A percentile compares a stretch with the other conserved stretches of the same genome.
These are phyloP conservation scores for Drosophila anceps DNA, from an alignment of 2,888 invertebrate genomes.

Conservation along the genomic window DNA sequence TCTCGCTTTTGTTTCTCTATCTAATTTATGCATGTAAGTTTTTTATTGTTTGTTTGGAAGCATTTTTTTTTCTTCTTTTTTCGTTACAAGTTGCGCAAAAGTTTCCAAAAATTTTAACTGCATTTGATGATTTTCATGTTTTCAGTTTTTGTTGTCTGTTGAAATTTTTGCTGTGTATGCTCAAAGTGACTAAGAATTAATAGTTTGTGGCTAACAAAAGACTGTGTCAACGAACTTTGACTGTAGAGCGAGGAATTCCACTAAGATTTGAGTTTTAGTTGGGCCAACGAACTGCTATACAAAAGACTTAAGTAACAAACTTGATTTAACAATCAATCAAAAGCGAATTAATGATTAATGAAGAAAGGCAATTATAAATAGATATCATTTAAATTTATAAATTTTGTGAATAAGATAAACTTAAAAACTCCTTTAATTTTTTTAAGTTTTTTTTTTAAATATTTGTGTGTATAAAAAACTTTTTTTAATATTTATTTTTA, in stretches of 20 bases:
- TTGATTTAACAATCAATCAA: constrained; percentile 22
- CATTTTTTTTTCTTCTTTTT: constrained; percentile 1
- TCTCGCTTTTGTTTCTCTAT: constrained; percentile 12
- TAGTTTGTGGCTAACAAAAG: neutral
- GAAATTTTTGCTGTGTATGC: neutral
- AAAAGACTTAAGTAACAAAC: constrained; percentile 32
- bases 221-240: constrained; percentile 52
- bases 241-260: constrained; percentile 29
- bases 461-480: too few species aligned
- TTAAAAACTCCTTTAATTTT: neutral
- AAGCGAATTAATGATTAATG: constrained; percentile 1
- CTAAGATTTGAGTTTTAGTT: constrained; percentile 8
- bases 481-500: neutral
- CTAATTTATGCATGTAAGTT: constrained; percentile 47
- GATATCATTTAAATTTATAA: neutral
- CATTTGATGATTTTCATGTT: constrained; percentile 11
- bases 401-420: neutral
- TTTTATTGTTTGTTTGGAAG: constrained; percentile 21
- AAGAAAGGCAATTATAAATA: neutral
- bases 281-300: constrained; percentile 28
- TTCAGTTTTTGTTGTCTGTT: constrained; percentile 10
- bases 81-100: constrained; percentile 53
- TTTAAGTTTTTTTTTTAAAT: neutral
- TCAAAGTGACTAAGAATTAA: constrained; percentile 13
- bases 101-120: constrained; percentile 24